Conservation (phyloP, 2,113 vertebrate genomes). For the Gobiocypris rarus region DNA sequence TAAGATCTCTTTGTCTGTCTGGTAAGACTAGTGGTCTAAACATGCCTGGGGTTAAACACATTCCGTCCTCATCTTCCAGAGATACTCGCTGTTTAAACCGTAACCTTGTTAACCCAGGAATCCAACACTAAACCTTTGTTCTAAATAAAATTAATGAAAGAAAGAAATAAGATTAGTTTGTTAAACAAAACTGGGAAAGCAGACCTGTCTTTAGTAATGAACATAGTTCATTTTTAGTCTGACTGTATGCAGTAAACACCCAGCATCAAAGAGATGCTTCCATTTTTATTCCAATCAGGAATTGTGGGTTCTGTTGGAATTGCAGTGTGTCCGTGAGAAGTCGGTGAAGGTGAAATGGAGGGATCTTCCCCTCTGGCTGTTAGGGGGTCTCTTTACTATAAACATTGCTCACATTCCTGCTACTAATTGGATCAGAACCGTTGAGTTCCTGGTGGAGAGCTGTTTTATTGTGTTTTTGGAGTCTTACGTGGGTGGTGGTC, state of each 20-base stretch:
- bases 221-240: not conserved
- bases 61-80: not conserved
- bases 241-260: not conserved
- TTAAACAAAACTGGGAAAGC: not conserved
- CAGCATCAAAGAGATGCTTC: not conserved
- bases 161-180: not conserved
- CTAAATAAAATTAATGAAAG: not conserved
- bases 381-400: not conserved
- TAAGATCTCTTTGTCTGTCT: slow-evolving; percentile 17
- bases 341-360: slow-evolving; percentile 12
- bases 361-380: slow-evolving; percentile 21
- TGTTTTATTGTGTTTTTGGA: slow-evolving; percentile 13
- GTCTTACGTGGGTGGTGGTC: slow-evolving; percentile 2
- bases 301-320: not conserved
- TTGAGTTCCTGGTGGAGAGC: slow-evolving; percentile 17
- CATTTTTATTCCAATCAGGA: not conserved
- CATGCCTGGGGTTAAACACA: not conserved
- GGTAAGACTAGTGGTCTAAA: slow-evolving; percentile 4
- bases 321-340: not conserved
- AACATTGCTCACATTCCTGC: slow-evolving; percentile 53
- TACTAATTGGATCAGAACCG: slow-evolving; percentile 38
- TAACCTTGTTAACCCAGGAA: slow-evolving; percentile 6
- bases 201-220: not conserved
- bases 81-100: not conserved
- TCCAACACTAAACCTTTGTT: slow-evolving; percentile 20